Evolutionary conservation across 2,888 invertebrate species (phyloP), one percentile per base, ranked within the genome.

Genomic region (Cerastoderma edule): DNA sequence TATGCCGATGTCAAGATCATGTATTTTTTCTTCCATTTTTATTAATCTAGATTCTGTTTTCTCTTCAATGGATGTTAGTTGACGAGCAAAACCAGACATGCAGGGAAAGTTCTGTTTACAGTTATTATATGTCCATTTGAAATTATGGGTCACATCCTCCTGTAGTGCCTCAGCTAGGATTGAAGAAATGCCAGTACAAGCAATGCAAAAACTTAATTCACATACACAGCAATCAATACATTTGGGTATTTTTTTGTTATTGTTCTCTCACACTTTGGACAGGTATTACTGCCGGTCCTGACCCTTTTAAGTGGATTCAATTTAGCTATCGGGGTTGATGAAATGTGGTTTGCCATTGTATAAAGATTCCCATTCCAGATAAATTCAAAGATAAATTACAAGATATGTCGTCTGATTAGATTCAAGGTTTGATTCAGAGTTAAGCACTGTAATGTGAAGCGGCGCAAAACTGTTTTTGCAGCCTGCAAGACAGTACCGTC

Each of bases 261-360:
- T 13, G 22, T 8, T 13, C 8, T 56, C 10, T 56, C 56, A 27
- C 56, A 56, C 6, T 32, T 8, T 10, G 56, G 56, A n/a, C 56
- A 56, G 32, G 24, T 56, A n/a, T 56, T 27, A n/a, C 56, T 56
- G 24, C 27, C 27, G 16, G 32, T 56, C n/a, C 56, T 56, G n/a
- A 32, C 27, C 32, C 56, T 56, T 56, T 56, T 56, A 56, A 27
- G n/a, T n/a, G n/a, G n/a, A n/a, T n/a, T n/a, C n/a, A n/a, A n/a
- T n/a, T n/a, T n/a, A n/a, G n/a, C n/a, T n/a, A n/a, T n/a, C n/a
- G n/a, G n/a, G n/a, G n/a, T n/a, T n/a, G n/a, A n/a, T n/a, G n/a
- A n/a, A n/a, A n/a, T n/a, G n/a, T n/a, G n/a, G n/a, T n/a, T n/a
- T n/a, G n/a, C n/a, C n/a, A n/a, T n/a, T n/a, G n/a, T n/a, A n/a